A percentile compares a stretch with the other conserved stretches of the same genome.
phyloP scores from a whole-genome alignment of 2,888 invertebrate species.

The Neoaliturus tenellus region DNA sequence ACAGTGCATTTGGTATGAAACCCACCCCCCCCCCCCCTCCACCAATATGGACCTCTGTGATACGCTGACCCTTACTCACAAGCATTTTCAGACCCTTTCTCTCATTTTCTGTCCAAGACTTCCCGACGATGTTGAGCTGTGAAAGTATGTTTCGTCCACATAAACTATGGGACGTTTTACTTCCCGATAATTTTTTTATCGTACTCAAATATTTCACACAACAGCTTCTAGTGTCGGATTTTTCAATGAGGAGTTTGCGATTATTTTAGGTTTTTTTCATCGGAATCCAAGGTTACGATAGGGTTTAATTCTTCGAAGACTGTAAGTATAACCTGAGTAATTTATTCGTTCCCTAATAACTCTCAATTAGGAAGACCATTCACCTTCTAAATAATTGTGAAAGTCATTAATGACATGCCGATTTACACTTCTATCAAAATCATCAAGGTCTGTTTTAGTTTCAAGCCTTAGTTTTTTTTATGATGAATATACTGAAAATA shows the following conservation, averaged over 20 bases:
- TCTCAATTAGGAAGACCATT: too few relatives aligned
- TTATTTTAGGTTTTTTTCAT: background rate
- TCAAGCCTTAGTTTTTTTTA: too few relatives aligned
- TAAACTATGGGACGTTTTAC: slow-evolving; percentile 16
- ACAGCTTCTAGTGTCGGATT: background rate
- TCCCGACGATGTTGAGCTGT: background rate
- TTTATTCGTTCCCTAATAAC: too few relatives aligned
- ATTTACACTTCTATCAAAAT: too few relatives aligned
- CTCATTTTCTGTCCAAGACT: background rate
- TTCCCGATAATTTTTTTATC: background rate
- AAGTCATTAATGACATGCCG: too few relatives aligned
- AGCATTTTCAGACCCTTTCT: background rate
- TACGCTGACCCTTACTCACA: background rate
- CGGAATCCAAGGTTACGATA: background rate
- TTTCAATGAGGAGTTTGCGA: background rate
- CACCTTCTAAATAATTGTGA: too few relatives aligned
- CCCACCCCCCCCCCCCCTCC: background rate
- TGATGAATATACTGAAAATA: too few relatives aligned
- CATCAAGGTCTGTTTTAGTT: too few relatives aligned
- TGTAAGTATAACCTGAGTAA: too few relatives aligned
- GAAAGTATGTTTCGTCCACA: slow-evolving; percentile 17
- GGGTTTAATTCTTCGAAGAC: too few relatives aligned
- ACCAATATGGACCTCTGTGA: too few relatives aligned
- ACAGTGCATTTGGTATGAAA: background rate
- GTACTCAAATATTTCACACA: background rate